Conservation (phyloP, 2,797 vertebrate species). For the Yasuhikotakia modesta region DNA sequence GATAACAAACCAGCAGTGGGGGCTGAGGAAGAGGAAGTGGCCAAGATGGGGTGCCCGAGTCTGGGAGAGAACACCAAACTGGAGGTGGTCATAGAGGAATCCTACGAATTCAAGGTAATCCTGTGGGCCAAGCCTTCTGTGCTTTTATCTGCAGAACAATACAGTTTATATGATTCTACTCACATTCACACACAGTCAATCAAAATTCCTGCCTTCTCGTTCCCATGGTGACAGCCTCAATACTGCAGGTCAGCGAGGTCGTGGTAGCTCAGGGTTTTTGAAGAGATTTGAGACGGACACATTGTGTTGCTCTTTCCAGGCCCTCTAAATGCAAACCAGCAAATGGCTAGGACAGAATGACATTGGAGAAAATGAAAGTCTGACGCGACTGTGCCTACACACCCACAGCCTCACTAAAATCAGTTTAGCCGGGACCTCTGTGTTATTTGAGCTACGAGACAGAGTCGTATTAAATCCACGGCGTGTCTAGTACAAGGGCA, state of each 20-base stretch:
- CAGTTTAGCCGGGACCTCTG: slow-evolving; percentile 34
- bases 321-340: slow-evolving; percentile 12
- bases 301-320: slow-evolving; percentile 8
- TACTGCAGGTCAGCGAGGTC: slow-evolving; percentile 14
- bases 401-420: slow-evolving; percentile 30
- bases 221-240: slow-evolving; percentile 20
- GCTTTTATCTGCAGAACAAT: background rate
- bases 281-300: slow-evolving; percentile 36
- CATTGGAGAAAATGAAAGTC: slow-evolving; percentile 41
- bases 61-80: slow-evolving; percentile 83
- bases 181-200: background rate
- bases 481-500: slow-evolving; percentile 32
- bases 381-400: background rate
- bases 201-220: background rate
- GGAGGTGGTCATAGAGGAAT: slow-evolving; percentile 87
- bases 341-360: slow-evolving; percentile 22
- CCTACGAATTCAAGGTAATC: slow-evolving; percentile 86
- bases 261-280: slow-evolving; percentile 18
- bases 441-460: slow-evolving; percentile 4
- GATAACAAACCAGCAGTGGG: slow-evolving; percentile 79
- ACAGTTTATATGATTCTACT: background rate
- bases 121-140: background rate
- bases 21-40: slow-evolving; percentile 73
- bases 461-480: slow-evolving; percentile 23
- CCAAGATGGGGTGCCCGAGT: slow-evolving; percentile 82